Evolutionary conservation across 2,113 vertebrate species (phyloP), one percentile per base, ranked within the genome.

Genomic region (Machaerirhynchus nigripectus): DNA sequence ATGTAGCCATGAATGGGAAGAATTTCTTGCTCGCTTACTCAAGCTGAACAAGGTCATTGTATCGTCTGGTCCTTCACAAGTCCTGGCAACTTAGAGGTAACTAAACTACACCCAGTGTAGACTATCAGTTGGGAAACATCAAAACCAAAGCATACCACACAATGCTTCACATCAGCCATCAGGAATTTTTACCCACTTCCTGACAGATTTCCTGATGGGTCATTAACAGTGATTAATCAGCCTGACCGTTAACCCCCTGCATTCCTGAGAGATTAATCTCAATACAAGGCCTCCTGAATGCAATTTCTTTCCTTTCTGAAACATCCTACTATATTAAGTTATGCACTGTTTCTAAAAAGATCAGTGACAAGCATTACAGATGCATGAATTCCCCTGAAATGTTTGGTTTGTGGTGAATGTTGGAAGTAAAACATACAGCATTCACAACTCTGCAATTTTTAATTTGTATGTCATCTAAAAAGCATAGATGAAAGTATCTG

Each of bases 251-350:
- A 98, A 97, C 97, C 95, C 93, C 91, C 94, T 84, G 95, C 98
- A 98, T 98, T 98, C 98, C 95, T 98, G 93, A 92, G 76, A 49
- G 89, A 97, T 98, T 97, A 98, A 93, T 94, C 95, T 94, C 31
- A 30, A 96, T 57, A 55, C 75, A 94, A 92, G 97, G 92, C 93
- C 94, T 93, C 95, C 94, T 91, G 90, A 95, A 79, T 64, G 84
- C 84, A 95, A 92, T 97, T 96, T 94, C 87, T 94, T 97, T 96
- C 95, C 95, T 97, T 95, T 95, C 95, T 85, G 82, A 96, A 98
- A 94, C 92, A 91, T 94, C 93, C 87, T 93, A 93, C 89, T 93
- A 35, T 93, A 90, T 90, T 88, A 76, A 96, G 89, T 93, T 92
- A 95, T 95, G 93, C 86, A 80, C 73, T 74, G 73, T 71, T 94